Evolutionary conservation across 2,797 vertebrate species (phyloP).

Genomic region (Falco rusticolus): DNA sequence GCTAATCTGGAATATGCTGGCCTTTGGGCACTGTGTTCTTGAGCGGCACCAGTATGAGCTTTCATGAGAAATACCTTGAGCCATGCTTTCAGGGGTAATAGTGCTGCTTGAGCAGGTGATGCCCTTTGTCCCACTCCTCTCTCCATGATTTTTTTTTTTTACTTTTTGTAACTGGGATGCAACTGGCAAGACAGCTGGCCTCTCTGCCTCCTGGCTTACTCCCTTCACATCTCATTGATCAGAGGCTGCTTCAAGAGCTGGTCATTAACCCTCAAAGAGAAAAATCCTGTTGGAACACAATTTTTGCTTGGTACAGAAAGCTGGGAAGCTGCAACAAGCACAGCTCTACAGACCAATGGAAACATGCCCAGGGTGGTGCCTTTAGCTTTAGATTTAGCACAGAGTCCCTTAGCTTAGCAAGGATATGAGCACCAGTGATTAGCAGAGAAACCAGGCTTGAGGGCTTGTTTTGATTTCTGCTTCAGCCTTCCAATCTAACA

Average conservation of each 20-base stretch:
- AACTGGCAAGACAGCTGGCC: neutral
- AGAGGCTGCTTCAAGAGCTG: neutral
- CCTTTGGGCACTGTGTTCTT: neutral
- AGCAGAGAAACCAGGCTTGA: neutral
- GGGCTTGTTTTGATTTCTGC: constrained; percentile 41
- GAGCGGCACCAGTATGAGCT: neutral
- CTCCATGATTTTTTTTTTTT: neutral
- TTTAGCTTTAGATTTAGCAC: neutral
- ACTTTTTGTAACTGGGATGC: neutral
- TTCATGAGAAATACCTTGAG: neutral
- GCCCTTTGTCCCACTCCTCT: neutral
- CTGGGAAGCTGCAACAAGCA: neutral
- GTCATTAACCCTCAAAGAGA: neutral
- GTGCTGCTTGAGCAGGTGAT: neutral
- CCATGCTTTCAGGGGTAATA: neutral
- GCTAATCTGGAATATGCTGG: neutral
- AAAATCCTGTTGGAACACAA: neutral
- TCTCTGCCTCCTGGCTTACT: neutral
- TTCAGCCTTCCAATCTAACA: neutral
- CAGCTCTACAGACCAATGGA: neutral
- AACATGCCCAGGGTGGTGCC: neutral
- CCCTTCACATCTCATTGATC: neutral
- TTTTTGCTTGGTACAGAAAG: neutral
- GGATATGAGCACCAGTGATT: neutral
- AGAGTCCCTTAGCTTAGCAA: neutral